Evolutionary conservation across 2,797 vertebrate genomes (phyloP).

Genomic region (Thripadectes ignobilis): DNA sequence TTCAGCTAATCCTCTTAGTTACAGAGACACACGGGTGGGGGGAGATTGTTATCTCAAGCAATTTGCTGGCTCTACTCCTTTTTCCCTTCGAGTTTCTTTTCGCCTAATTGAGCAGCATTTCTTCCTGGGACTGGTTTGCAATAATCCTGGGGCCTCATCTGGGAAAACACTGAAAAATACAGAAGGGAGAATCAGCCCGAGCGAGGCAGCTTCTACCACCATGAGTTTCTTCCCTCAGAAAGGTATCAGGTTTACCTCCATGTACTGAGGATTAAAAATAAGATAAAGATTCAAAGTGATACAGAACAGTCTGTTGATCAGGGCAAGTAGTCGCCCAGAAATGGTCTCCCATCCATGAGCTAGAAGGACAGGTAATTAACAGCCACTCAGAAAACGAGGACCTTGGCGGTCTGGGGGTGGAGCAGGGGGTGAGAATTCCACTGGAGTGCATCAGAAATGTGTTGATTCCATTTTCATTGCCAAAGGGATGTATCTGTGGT

Average conservation of each 20-base stretch:
- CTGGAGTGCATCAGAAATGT: not conserved
- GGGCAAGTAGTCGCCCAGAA: not conserved
- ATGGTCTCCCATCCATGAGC: not conserved
- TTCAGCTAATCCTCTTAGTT: slow-evolving; percentile 79
- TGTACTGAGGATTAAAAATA: not conserved
- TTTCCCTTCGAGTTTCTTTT: slow-evolving; percentile 73
- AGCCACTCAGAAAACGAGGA: not conserved
- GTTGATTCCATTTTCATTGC: slow-evolving; percentile 35
- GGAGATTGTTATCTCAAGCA: slow-evolving; percentile 75
- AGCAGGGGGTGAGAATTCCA: not conserved
- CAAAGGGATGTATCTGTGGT: slow-evolving; percentile 28
- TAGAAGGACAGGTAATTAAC: not conserved
- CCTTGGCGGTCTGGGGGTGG: not conserved
- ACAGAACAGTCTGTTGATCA: not conserved
- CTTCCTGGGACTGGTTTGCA: slow-evolving; percentile 68
- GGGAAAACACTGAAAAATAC: slow-evolving; percentile 58
- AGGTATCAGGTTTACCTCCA: not conserved
- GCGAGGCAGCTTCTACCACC: not conserved
- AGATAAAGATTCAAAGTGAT: not conserved
- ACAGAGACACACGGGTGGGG: slow-evolving; percentile 66
- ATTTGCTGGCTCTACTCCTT: slow-evolving; percentile 70
- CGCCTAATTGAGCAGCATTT: slow-evolving; percentile 75
- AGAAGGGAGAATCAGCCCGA: not conserved
- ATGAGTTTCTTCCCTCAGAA: not conserved
- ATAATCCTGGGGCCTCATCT: slow-evolving; percentile 72